Percentiles rank a stretch among this genome's conserved stretches.
These are phyloP conservation scores for Aplysia californica DNA, from an alignment of 1,140 invertebrate genomes.

Conservation along the genomic window DNA sequence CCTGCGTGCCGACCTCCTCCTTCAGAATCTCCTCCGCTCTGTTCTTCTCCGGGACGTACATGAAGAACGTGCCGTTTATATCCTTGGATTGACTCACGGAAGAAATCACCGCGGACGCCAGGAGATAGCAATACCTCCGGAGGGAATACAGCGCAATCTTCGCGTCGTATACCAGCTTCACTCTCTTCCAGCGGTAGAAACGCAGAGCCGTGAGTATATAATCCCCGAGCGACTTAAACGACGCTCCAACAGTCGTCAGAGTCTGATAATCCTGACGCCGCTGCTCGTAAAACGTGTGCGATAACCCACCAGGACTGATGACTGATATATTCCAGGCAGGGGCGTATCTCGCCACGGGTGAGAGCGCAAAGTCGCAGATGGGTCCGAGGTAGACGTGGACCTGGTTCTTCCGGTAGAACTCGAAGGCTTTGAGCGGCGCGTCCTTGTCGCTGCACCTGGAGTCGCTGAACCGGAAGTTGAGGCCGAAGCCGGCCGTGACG, in stretches of 20 bases:
- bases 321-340: slow-evolving; percentile 88
- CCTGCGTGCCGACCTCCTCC: too few species aligned
- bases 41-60: too few species aligned
- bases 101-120: background rate
- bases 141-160: background rate
- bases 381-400: slow-evolving; percentile 83
- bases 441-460: background rate
- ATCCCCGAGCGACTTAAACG: background rate
- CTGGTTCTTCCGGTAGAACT: background rate
- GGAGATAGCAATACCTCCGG: background rate
- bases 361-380: slow-evolving; percentile 90
- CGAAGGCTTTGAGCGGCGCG: background rate
- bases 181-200: background rate
- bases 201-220: background rate
- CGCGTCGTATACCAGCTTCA: background rate
- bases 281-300: background rate
- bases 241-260: background rate
- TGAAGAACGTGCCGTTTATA: too few species aligned
- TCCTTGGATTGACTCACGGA: background rate
- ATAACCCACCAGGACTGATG: slow-evolving; percentile 82
- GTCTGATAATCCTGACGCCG: background rate
- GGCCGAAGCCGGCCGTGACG: background rate
- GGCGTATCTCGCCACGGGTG: slow-evolving; percentile 88
- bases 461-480: background rate
- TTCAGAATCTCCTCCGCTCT: too few species aligned